Evolutionary conservation across 2,113 vertebrate species (phyloP).

Genomic region (Emberiza fucata): DNA sequence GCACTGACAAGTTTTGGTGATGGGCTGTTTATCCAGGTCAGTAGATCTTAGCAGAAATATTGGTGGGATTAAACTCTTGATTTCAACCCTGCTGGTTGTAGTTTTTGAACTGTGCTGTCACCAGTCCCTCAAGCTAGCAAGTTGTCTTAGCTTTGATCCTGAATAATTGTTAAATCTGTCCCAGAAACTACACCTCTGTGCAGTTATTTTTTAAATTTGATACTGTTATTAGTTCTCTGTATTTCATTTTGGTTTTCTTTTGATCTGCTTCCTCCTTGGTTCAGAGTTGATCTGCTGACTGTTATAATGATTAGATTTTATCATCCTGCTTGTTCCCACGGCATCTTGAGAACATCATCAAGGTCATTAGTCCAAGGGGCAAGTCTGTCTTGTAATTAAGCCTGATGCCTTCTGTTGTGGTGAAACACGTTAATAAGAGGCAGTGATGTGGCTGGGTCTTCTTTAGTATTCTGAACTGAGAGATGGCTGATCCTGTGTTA

Average conservation of each 20-base stretch:
- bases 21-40: background rate
- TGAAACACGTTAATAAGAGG: background rate
- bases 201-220: background rate
- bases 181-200: background rate
- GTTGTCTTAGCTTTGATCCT: background rate
- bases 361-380: conserved; percentile 12
- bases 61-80: background rate
- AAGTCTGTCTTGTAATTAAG: conserved; percentile 30
- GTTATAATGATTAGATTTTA: conserved; percentile 14
- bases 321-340: conserved; percentile 5
- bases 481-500: background rate
- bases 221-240: background rate
- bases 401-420: background rate
- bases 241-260: conserved; percentile 9
- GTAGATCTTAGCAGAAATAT: background rate
- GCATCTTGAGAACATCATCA: background rate
- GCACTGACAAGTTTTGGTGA: background rate
- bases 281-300: background rate
- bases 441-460: background rate
- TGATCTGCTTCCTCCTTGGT: background rate
- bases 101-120: background rate
- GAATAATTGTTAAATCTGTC: background rate
- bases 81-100: background rate
- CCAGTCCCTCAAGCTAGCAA: background rate
- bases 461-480: background rate